These are phyloP conservation scores for Rhagium mordax DNA, from an alignment of 2,888 invertebrate genomes.

Conservation along the genomic window DNA sequence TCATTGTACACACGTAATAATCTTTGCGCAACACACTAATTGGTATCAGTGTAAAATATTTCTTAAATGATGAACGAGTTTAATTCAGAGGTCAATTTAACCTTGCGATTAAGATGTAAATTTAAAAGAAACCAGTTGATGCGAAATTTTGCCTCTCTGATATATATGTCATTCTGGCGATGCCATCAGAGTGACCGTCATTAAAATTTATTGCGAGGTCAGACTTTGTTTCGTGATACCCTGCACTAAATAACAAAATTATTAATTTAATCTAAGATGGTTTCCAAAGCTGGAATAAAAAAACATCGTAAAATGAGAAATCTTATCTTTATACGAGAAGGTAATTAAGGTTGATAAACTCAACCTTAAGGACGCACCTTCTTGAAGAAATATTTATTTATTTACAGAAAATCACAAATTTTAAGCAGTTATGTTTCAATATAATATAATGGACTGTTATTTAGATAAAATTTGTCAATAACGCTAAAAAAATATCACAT, in stretches of 20 bases:
- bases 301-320: not conserved
- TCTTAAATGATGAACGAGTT: too few species aligned
- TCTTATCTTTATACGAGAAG: not conserved
- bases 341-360: not conserved
- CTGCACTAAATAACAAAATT: not conserved
- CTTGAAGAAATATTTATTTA: not conserved
- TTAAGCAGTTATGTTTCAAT: constrained; percentile 18
- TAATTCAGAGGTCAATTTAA: too few species aligned
- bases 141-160: too few species aligned
- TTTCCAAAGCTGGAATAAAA: not conserved
- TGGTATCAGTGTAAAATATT: too few species aligned
- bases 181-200: too few species aligned
- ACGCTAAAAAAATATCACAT: constrained; percentile 3
- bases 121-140: too few species aligned
- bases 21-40: too few species aligned
- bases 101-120: too few species aligned
- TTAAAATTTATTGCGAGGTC: too few species aligned
- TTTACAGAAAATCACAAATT: constrained; percentile 19
- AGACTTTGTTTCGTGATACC: too few species aligned
- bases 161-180: too few species aligned
- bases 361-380: not conserved
- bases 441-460: constrained; percentile 12
- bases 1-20: too few species aligned
- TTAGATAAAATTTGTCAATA: constrained; percentile 26
- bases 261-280: not conserved